Conservation (phyloP, 2,888 invertebrate genomes). For the Orthosia gothica region DNA sequence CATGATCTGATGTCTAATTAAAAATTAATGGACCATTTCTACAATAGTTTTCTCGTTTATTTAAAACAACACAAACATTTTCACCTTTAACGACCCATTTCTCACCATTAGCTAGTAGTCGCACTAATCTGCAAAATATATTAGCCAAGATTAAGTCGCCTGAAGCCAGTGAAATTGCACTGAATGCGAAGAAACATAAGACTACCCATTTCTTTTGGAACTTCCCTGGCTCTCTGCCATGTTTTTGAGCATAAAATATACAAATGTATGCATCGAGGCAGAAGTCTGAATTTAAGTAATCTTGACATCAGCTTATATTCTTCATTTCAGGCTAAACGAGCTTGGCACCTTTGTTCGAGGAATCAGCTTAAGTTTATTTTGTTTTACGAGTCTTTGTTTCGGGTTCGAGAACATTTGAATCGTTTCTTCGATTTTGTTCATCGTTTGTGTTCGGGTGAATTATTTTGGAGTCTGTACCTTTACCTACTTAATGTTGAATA, state of each 20-base stretch:
- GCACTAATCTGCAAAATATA: conserved; percentile 32
- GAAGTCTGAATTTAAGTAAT: conserved; percentile 24
- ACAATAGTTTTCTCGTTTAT: background rate
- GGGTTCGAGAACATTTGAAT: background rate
- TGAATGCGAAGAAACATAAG: conserved; percentile 29
- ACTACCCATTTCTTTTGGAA: conserved; percentile 40
- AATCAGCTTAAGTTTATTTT: background rate
- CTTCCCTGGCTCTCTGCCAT: conserved; percentile 43
- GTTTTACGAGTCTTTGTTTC: background rate
- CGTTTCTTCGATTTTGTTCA: background rate
- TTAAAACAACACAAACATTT: conserved; percentile 3
- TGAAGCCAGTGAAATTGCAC: conserved; percentile 20
- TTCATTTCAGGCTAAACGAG: conserved; percentile 15
- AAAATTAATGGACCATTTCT: background rate
- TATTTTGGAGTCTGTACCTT: background rate
- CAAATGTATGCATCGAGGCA: conserved; percentile 23
- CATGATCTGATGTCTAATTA: background rate
- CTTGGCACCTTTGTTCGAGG: conserved; percentile 7
- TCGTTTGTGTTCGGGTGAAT: background rate
- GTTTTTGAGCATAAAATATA: conserved; percentile 24
- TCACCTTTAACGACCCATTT: conserved; percentile 8
- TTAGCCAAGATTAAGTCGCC: conserved; percentile 21
- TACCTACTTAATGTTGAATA: no score
- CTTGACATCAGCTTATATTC: conserved; percentile 13
- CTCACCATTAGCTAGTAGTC: conserved; percentile 6